Conservation (phyloP, 2,113 vertebrate genomes). For the Siphamia tubifer region DNA sequence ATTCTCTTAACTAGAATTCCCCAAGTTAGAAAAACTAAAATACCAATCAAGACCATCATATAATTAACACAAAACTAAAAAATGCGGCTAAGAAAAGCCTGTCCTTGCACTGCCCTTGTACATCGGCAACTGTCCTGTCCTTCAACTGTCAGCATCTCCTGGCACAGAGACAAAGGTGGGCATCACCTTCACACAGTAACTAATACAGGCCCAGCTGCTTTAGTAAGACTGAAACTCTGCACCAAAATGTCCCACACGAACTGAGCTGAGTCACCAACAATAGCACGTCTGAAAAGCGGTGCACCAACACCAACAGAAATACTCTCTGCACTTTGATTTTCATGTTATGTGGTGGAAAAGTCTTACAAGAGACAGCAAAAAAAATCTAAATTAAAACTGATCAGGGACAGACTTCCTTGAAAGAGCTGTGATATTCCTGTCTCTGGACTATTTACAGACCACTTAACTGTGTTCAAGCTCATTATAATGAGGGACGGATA, state of each 20-base stretch:
- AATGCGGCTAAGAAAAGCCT: not conserved
- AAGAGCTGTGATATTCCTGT: not conserved
- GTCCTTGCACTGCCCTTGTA: no score
- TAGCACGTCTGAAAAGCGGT: not conserved
- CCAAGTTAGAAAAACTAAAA: not conserved
- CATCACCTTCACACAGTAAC: slow-evolving; percentile 58
- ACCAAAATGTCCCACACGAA: slow-evolving; percentile 29
- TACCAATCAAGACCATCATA: not conserved
- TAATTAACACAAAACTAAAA: not conserved
- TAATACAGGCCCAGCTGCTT: slow-evolving; percentile 32
- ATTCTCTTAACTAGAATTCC: slow-evolving; percentile 15
- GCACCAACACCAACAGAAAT: not conserved
- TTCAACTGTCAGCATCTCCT: slow-evolving; percentile 47
- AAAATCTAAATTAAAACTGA: not conserved
- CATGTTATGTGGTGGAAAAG: not conserved
- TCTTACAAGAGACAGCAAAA: not conserved
- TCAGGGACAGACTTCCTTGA: not conserved
- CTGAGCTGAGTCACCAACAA: slow-evolving; percentile 39
- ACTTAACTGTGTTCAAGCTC: slow-evolving; percentile 2
- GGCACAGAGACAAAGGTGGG: slow-evolving; percentile 46
- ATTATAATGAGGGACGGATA: slow-evolving; percentile 9
- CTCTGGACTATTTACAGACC: not conserved
- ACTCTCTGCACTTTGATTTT: not conserved
- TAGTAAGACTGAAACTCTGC: slow-evolving; percentile 36
- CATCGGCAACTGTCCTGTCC: slow-evolving; percentile 2